Conservation (phyloP, 2,113 vertebrate species). For the Pelusios castaneus region DNA sequence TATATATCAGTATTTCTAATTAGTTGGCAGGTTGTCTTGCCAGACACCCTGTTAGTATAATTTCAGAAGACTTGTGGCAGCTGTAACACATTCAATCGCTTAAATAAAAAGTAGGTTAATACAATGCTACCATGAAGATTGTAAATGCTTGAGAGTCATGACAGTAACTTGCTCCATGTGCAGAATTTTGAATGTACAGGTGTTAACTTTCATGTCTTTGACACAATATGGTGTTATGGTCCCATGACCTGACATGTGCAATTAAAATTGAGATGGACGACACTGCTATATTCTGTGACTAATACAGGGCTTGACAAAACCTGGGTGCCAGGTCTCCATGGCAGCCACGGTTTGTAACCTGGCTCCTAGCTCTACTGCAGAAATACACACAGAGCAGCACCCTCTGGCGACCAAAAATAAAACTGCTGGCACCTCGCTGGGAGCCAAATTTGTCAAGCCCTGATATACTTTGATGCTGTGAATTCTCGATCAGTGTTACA, state of each 20-base stretch:
- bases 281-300: background rate
- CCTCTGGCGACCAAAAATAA: too few relatives aligned
- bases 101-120: background rate
- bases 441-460: too few relatives aligned
- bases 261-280: background rate
- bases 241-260: background rate
- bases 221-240: background rate
- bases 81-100: rapidly evolving
- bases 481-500: background rate
- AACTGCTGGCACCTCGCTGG: too few relatives aligned
- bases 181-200: background rate
- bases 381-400: too few relatives aligned
- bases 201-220: background rate
- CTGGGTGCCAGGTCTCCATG: too few relatives aligned
- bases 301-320: too few relatives aligned
- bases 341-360: too few relatives aligned
- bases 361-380: too few relatives aligned
- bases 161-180: background rate
- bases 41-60: background rate
- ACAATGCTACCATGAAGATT: background rate
- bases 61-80: background rate
- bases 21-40: rapidly evolving
- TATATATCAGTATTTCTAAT: rapidly evolving
- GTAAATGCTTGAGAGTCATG: background rate
- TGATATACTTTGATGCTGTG: background rate